phyloP scores from a whole-genome alignment of 2,888 invertebrate genomes.

The Cartodere bifasciata region DNA sequence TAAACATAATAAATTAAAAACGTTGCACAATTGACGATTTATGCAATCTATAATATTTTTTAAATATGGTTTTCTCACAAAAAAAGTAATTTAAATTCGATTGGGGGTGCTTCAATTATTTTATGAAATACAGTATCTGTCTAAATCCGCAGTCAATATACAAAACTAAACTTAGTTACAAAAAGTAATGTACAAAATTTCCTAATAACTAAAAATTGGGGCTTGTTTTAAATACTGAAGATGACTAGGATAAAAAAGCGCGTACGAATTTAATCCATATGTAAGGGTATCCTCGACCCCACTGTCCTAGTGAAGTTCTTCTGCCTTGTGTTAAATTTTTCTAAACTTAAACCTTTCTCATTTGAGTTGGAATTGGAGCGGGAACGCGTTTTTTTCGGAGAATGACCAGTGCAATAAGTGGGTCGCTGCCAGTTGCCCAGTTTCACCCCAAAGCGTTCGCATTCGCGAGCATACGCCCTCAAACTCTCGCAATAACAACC shows the following conservation, averaged over 20 bases:
- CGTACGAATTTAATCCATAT: conserved; percentile 16
- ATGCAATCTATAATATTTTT: too few relatives aligned
- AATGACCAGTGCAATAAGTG: conserved; percentile 11
- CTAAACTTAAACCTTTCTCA: conserved; percentile 12
- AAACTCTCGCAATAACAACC: conserved; percentile 84
- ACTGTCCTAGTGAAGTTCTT: conserved; percentile 14
- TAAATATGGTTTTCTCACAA: too few relatives aligned
- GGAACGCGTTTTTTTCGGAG: conserved; percentile 5
- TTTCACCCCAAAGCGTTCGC: conserved; percentile 61
- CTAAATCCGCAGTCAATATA: too few relatives aligned
- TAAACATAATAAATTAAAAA: too few relatives aligned
- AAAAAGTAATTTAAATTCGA: too few relatives aligned
- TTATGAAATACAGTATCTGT: too few relatives aligned
- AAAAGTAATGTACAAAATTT: too few relatives aligned
- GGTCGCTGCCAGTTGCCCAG: conserved; percentile 58
- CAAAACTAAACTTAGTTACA: too few relatives aligned
- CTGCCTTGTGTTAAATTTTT: conserved; percentile 16
- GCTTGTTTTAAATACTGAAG: conserved; percentile 29
- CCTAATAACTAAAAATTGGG: too few relatives aligned
- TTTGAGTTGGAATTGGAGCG: conserved; percentile 7
- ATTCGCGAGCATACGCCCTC: conserved; percentile 80
- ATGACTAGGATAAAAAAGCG: conserved; percentile 25
- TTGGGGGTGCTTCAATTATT: too few relatives aligned
- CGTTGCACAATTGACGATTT: too few relatives aligned
- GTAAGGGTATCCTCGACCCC: conserved; percentile 15